These are phyloP conservation scores for Lepilemur ruficaudatus DNA, from an alignment of 2,797 vertebrate species.

Conservation along the genomic window DNA sequence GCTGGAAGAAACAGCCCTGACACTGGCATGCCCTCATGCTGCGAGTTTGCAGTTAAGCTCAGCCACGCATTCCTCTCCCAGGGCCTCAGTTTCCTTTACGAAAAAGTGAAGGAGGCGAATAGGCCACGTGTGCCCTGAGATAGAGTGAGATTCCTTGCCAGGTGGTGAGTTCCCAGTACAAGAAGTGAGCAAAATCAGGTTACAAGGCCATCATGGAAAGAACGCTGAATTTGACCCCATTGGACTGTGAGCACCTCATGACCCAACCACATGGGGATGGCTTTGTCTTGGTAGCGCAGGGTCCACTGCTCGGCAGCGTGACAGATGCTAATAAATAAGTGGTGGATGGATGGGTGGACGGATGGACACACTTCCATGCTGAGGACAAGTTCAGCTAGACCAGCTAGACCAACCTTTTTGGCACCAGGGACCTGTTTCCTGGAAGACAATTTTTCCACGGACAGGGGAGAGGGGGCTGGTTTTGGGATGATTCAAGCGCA, in stretches of 20 bases:
- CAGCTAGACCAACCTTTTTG: too few species aligned
- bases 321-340: neutral
- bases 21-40: too few species aligned
- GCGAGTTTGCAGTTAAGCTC: neutral
- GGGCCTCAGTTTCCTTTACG: neutral
- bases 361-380: neutral
- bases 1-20: neutral
- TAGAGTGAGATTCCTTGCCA: neutral
- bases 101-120: neutral
- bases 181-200: neutral
- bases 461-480: too few species aligned
- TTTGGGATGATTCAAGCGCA: too few species aligned
- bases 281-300: neutral
- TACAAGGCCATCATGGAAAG: neutral
- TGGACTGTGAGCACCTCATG: neutral
- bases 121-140: neutral
- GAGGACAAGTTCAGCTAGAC: neutral
- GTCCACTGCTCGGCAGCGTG: neutral
- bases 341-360: rapidly evolving
- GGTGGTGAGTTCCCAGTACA: neutral
- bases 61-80: neutral
- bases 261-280: neutral
- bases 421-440: too few species aligned
- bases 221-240: neutral
- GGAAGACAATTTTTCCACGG: too few species aligned